Percentiles rank a stretch among this genome's conserved stretches.
phyloP scores from a whole-genome alignment of 2,888 invertebrate species.

The Agrotis clavis region DNA sequence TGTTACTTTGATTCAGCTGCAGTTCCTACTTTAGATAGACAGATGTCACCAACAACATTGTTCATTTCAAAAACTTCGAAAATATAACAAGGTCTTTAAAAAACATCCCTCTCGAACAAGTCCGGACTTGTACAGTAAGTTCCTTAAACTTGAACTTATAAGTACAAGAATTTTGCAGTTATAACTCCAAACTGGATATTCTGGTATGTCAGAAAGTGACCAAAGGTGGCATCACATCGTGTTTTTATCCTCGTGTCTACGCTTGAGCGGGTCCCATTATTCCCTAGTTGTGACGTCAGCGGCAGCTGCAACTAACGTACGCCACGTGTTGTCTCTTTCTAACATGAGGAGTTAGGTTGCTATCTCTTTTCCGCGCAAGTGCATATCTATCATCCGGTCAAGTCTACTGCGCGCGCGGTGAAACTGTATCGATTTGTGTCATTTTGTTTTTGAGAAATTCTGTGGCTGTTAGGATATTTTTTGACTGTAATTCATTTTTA shows the following conservation, averaged over 20 bases:
- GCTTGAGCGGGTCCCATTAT: constrained; percentile 85
- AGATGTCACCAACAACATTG: not conserved
- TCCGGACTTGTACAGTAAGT: constrained; percentile 24
- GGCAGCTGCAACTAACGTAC: constrained; percentile 90
- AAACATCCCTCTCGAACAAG: constrained; percentile 11
- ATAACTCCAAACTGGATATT: constrained; percentile 49
- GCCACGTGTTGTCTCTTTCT: constrained; percentile 79
- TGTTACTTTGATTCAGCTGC: not conserved
- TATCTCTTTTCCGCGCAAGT: constrained; percentile 75
- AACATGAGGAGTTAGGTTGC: constrained; percentile 59
- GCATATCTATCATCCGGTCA: constrained; percentile 86
- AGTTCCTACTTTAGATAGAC: not conserved
- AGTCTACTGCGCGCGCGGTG: constrained; percentile 77
- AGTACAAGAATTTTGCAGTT: constrained; percentile 44
- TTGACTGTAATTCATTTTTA: not conserved
- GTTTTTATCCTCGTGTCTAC: constrained; percentile 78
- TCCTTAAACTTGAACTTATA: constrained; percentile 40
- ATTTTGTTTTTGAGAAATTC: constrained; percentile 59
- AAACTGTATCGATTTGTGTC: constrained; percentile 82
- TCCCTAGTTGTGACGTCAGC: constrained; percentile 87
- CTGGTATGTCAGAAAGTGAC: constrained; percentile 60
- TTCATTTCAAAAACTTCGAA: not conserved
- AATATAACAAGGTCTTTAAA: not conserved
- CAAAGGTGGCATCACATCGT: constrained; percentile 75
- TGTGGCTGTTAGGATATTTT: constrained; percentile 9